These are phyloP conservation scores for Pycnomerus fuliginosus DNA, from an alignment of 2,888 invertebrate species.

Conservation along the genomic window DNA sequence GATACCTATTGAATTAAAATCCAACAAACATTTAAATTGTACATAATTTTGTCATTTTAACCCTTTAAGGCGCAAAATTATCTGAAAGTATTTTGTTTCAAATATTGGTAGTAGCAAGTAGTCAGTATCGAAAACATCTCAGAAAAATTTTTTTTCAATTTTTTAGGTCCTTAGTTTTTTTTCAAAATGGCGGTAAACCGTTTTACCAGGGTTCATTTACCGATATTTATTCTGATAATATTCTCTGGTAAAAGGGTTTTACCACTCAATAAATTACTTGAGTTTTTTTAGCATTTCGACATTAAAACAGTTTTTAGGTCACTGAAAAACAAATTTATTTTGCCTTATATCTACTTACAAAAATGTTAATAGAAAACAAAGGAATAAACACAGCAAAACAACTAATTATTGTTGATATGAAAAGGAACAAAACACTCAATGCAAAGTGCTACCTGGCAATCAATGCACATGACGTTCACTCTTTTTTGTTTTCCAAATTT, in stretches of 20 bases:
- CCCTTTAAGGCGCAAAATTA: slow-evolving; percentile 1
- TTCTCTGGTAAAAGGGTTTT: neutral
- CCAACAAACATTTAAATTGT: too few relatives aligned
- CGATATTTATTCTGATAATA: neutral
- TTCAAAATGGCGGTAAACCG: neutral
- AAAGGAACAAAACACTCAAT: slow-evolving; percentile 2
- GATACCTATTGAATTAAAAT: too few relatives aligned
- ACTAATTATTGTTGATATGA: neutral
- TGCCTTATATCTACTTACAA: neutral
- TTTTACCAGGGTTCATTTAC: slow-evolving; percentile 1
- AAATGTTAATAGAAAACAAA: neutral
- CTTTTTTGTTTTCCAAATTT: neutral
- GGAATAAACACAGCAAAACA: neutral
- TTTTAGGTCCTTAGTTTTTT: neutral
- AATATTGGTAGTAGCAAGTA: neutral
- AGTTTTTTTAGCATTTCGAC: neutral
- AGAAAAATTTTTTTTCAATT: neutral
- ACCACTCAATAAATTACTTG: neutral
- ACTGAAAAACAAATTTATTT: neutral
- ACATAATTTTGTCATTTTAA: too few relatives aligned
- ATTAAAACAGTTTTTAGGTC: neutral
- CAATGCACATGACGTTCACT: neutral
- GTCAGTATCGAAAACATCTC: neutral
- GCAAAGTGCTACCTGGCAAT: neutral
- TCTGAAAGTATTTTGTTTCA: neutral